Percentiles rank a stretch among this genome's conserved stretches.
Conservation (phyloP, 2,888 invertebrate genomes). For the Tetrapedia diversipes region DNA sequence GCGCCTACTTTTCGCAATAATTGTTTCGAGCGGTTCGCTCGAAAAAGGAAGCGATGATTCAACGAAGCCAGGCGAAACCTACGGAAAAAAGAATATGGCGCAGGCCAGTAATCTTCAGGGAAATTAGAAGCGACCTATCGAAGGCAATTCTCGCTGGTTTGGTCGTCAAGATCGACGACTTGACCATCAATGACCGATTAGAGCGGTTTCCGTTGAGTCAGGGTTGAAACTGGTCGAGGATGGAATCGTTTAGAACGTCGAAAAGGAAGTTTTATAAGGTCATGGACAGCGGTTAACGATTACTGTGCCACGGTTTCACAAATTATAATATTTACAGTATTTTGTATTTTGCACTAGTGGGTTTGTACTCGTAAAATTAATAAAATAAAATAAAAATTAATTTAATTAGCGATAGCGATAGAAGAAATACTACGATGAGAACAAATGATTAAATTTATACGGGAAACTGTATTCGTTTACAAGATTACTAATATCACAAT, state of each 20-base stretch:
- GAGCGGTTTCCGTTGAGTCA: background rate
- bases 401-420: no score
- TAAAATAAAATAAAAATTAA: background rate
- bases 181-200: background rate
- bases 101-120: background rate
- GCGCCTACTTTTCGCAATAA: conserved; percentile 62
- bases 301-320: background rate
- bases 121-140: background rate
- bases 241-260: background rate
- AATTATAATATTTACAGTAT: no score
- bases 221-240: background rate
- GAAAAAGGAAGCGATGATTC: conserved; percentile 61
- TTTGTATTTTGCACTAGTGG: no score
- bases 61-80: conserved; percentile 26
- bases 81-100: background rate
- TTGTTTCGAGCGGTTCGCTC: conserved; percentile 44
- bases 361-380: no score
- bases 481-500: no score
- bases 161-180: background rate
- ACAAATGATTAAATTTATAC: no score
- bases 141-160: background rate
- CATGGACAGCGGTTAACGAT: background rate
- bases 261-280: background rate
- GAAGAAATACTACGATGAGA: no score
- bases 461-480: no score